A percentile compares a stretch with the other conserved stretches of the same genome.
Evolutionary conservation across 1,140 invertebrate species (phyloP).

Genomic region (Whitmania pigra): DNA sequence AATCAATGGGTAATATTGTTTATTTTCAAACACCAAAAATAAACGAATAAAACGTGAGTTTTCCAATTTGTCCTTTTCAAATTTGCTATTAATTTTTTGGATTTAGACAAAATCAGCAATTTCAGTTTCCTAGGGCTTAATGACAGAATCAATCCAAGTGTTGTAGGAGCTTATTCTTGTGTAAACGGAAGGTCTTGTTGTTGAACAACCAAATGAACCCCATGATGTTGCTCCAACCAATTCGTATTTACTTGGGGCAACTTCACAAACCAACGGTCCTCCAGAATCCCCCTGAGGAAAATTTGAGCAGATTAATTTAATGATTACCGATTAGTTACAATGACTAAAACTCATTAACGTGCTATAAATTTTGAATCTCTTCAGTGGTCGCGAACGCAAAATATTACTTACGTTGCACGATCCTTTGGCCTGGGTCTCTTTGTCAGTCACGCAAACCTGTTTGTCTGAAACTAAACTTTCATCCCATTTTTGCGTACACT

Average conservation of each 20-base stretch:
- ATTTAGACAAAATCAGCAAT: too few relatives aligned
- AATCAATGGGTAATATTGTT: too few relatives aligned
- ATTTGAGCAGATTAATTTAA: background rate
- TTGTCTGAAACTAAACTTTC: background rate
- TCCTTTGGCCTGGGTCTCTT: background rate
- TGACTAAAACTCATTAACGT: too few relatives aligned
- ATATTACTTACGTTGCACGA: conserved; percentile 18
- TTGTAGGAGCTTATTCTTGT: conserved; percentile 14
- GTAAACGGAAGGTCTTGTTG: conserved; percentile 19
- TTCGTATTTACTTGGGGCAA: background rate
- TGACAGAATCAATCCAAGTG: conserved; percentile 16
- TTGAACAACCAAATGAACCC: conserved; percentile 15
- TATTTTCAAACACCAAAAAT: too few relatives aligned
- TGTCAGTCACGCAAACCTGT: conserved; percentile 17
- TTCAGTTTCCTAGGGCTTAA: background rate
- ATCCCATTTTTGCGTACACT: conserved; percentile 11
- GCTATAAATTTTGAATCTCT: background rate
- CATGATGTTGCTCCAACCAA: conserved; percentile 24
- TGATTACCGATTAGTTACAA: conserved; percentile 8
- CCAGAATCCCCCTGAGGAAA: conserved; percentile 23
- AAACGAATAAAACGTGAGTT: too few relatives aligned
- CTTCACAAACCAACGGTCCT: conserved; percentile 20
- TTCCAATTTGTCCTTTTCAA: too few relatives aligned
- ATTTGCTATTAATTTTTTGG: too few relatives aligned
- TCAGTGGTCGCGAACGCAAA: too few relatives aligned